Base-by-base conservation (phyloP, 2,888 invertebrate genomes). In the Periphyllus acericola region DNA sequence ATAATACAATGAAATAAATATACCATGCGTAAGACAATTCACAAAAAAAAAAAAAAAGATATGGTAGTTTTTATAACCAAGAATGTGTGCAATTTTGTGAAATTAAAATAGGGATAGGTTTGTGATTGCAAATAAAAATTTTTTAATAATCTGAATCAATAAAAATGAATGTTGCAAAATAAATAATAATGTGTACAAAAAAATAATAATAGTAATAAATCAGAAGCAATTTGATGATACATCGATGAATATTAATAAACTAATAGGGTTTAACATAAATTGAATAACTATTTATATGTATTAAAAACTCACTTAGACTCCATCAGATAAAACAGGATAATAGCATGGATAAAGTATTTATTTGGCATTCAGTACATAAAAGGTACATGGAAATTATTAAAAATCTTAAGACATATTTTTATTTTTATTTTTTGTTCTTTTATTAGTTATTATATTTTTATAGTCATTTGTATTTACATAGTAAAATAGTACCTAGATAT, bases 231-330 rank as follows among this genome's bases (percentile, higher is more conserved):
- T 55, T 21, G n/a, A 83, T 83, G 68, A 72, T 74, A 60, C 68
- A 72, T 68, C 11, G 32, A 78, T 46, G n/a, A 84, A 78, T 68
- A 9, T 66, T 19, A 25, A 40, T 85, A 68, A 0, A 52, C 11
- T n/a, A 85, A 78, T 68, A 46, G 52, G 68, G 3, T 78, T 68
- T 32, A 85, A 85, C 34, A 68, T 84, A 76, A 55, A 72, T 74
- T 55, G 19, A 17, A 60, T n/a, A 75, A 75, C 25, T 68, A 82
- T 82, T 82, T 82, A 78, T 78, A 68, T 32, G 32, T 46, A 52
- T 78, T 78, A 6, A 68, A 68, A 85, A 85, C 84, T 85, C 84
- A 85, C 84, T 85, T 85, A 85, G n/a, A 85, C 84, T 84, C 76
- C 84, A 68, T 68, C 68, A 46, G 68, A 46, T 68, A 68, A 78